Percentiles rank a stretch among this genome's conserved stretches.
Evolutionary conservation across 2,113 vertebrate genomes (phyloP).

Genomic region (Rhinoptilus africanus): DNA sequence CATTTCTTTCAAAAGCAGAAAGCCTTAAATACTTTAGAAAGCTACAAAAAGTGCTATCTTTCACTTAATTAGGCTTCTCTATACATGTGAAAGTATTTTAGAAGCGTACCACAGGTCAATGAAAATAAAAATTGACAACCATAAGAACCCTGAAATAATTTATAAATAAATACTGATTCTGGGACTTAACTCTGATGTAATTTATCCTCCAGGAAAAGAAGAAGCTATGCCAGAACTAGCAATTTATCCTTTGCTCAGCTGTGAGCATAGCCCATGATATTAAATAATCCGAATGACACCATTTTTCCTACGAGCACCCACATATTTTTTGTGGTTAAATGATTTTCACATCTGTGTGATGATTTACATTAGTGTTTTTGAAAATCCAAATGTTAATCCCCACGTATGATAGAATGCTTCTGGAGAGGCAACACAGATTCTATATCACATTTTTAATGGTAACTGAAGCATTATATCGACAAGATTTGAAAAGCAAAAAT

Average conservation of each 20-base stretch:
- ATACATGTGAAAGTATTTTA: not conserved
- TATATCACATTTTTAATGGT: not conserved
- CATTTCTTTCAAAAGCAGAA: not conserved
- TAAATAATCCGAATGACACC: not conserved
- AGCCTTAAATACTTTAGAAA: not conserved
- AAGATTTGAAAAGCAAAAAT: slow-evolving; percentile 27
- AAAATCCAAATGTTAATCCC: not conserved
- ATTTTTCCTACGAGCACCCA: not conserved
- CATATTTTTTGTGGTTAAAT: not conserved
- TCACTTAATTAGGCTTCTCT: not conserved
- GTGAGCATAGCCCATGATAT: not conserved
- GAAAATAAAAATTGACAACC: not conserved
- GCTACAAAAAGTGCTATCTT: not conserved
- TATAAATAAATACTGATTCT: slow-evolving; percentile 9
- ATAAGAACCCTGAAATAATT: not conserved
- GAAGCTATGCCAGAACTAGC: not conserved
- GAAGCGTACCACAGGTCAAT: not conserved
- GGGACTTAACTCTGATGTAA: not conserved
- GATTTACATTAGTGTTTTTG: not conserved
- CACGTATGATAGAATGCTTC: not conserved
- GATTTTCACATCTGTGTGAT: not conserved
- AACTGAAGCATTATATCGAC: not conserved
- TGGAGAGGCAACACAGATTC: not conserved
- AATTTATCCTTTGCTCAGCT: not conserved
- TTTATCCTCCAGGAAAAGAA: not conserved